Percentiles rank a stretch among this genome's conserved stretches.
Conservation (phyloP, 2,797 vertebrate species). For the Acanthornis magna region DNA sequence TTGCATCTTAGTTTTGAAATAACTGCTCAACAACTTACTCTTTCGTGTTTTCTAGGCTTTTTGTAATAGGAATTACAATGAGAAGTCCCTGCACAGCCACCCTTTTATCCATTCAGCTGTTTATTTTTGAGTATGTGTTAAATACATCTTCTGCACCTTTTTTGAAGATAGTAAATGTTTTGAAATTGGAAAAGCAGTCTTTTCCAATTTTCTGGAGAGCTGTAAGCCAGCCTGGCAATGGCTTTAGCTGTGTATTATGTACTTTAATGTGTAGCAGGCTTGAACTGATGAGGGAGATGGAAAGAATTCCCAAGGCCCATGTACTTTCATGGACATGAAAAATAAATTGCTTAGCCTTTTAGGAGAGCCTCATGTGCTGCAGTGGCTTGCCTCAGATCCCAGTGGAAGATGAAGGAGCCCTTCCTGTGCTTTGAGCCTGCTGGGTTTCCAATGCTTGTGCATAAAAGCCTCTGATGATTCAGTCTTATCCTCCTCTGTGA, state of each 20-base stretch:
- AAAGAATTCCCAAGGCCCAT: not conserved
- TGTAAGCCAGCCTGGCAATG: not conserved
- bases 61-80: not conserved
- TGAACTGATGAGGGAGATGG: not conserved
- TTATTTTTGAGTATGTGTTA: not conserved
- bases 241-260: not conserved
- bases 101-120: not conserved
- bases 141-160: not conserved
- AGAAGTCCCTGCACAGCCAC: not conserved
- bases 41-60: not conserved
- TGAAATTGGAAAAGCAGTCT: not conserved
- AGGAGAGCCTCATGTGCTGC: not conserved
- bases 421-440: not conserved
- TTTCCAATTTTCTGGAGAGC: no score
- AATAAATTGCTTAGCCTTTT: slow-evolving; percentile 19
- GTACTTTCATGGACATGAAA: not conserved
- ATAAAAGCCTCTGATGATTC: not conserved
- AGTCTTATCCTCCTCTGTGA: not conserved
- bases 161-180: not conserved
- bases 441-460: not conserved
- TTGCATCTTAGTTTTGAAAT: not conserved
- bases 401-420: not conserved
- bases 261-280: not conserved
- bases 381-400: not conserved
- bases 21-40: not conserved